Evolutionary conservation across 2,888 invertebrate genomes (phyloP).

Genomic region (Nephrotoma appendiculata): DNA sequence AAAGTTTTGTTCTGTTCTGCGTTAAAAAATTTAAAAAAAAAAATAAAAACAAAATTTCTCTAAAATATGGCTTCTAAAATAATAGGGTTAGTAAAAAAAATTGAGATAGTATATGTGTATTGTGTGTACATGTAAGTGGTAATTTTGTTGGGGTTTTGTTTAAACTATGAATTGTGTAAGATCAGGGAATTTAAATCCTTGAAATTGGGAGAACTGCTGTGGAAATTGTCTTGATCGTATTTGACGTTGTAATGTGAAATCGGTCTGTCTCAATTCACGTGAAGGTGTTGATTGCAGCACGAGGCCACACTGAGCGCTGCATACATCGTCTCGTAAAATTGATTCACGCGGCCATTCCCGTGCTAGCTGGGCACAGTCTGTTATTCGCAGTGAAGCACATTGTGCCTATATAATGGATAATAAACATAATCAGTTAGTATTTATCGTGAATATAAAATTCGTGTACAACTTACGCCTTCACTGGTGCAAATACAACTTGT

Average conservation of each 20-base stretch:
- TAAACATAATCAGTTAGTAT: conserved; percentile 9
- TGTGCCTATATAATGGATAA: conserved; percentile 49
- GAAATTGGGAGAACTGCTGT: conserved; percentile 30
- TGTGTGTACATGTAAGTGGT: neutral
- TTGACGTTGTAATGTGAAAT: conserved; percentile 13
- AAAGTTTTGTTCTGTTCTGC: neutral
- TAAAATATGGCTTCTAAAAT: neutral
- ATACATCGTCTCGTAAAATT: conserved; percentile 72
- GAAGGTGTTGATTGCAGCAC: conserved; percentile 31
- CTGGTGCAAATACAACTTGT: conserved; percentile 76
- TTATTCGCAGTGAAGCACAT: conserved; percentile 75
- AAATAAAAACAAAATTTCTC: neutral
- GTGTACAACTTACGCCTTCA: conserved; percentile 57
- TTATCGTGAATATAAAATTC: neutral
- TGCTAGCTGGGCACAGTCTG: conserved; percentile 69
- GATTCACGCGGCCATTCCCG: conserved; percentile 73
- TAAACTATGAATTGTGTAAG: conserved; percentile 48
- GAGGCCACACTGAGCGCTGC: conserved; percentile 79
- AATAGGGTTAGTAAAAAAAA: neutral
- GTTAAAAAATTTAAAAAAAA: neutral
- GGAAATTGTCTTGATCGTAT: conserved; percentile 22
- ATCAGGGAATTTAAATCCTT: conserved; percentile 64
- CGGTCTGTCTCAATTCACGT: neutral
- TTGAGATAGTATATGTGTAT: neutral
- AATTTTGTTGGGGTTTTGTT: neutral